phyloP scores from a whole-genome alignment of 1,140 invertebrate genomes.

The Hetaerina americana region DNA sequence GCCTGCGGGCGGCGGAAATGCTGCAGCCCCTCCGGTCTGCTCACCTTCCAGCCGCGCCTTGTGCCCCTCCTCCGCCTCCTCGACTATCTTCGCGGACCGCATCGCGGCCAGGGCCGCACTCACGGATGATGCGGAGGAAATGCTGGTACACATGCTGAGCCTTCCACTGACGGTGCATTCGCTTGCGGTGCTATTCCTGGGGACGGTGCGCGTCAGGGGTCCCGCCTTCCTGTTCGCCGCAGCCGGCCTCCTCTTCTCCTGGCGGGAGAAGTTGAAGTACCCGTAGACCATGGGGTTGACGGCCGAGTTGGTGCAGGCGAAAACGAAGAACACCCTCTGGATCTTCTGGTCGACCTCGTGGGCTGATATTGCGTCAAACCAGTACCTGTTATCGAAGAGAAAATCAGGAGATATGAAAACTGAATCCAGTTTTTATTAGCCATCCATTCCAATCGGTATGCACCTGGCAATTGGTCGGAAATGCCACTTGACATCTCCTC shows the following conservation, averaged over 20 bases:
- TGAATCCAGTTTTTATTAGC: not conserved
- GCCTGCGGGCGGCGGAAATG: not conserved
- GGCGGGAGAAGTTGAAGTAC: constrained; percentile 13
- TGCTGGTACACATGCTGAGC: not conserved
- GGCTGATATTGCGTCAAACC: constrained; percentile 27
- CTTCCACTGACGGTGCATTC: not conserved
- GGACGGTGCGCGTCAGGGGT: not conserved
- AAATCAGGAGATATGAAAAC: not conserved
- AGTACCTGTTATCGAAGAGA: constrained; percentile 23
- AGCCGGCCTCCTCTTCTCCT: not conserved
- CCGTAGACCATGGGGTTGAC: constrained; percentile 35
- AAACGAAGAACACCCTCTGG: constrained; percentile 39
- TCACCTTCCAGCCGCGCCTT: too few relatives aligned
- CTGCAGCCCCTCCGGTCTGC: not conserved
- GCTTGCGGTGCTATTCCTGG: not conserved
- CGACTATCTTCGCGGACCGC: too few relatives aligned
- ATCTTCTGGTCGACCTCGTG: constrained; percentile 30
- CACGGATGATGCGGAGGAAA: not conserved
- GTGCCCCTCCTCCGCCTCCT: too few relatives aligned
- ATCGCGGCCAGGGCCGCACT: not conserved
- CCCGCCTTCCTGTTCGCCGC: not conserved
- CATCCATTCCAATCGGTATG: too few relatives aligned
- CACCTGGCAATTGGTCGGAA: too few relatives aligned
- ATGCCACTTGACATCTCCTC: too few relatives aligned
- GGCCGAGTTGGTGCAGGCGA: constrained; percentile 43